Conservation (phyloP, 2,888 invertebrate genomes). For the Eristalis tenax region DNA sequence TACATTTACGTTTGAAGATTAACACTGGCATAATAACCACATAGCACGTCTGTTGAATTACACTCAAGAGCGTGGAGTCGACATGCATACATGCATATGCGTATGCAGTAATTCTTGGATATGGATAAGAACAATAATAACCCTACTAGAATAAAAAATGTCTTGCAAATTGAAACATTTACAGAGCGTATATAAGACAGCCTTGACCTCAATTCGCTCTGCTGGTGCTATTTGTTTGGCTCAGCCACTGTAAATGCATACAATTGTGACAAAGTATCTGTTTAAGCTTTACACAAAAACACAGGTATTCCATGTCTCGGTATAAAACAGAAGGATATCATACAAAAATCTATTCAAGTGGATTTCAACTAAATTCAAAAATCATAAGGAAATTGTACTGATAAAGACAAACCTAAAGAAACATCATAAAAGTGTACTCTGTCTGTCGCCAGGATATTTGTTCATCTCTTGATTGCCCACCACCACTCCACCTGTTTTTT, state of each 20-base stretch:
- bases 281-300: too few relatives aligned
- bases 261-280: too few relatives aligned
- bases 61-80: constrained; percentile 30
- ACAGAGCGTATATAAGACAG: neutral
- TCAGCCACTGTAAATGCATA: too few relatives aligned
- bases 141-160: constrained; percentile 17
- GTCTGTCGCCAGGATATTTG: neutral
- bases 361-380: too few relatives aligned
- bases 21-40: constrained; percentile 60
- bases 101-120: constrained; percentile 16
- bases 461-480: neutral
- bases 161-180: constrained; percentile 42
- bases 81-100: constrained; percentile 21
- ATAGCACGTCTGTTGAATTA: constrained; percentile 50
- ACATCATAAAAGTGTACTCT: neutral
- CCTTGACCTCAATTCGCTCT: constrained; percentile 54
- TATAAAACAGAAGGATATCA: too few relatives aligned
- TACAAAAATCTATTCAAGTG: too few relatives aligned
- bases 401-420: neutral
- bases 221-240: neutral
- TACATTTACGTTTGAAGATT: constrained; percentile 62
- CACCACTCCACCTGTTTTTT: constrained; percentile 18
- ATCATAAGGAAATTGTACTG: neutral
- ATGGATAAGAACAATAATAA: constrained; percentile 42
- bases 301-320: too few relatives aligned